phyloP scores from a whole-genome alignment of 1,140 invertebrate species.

The Monomorium pharaonis region DNA sequence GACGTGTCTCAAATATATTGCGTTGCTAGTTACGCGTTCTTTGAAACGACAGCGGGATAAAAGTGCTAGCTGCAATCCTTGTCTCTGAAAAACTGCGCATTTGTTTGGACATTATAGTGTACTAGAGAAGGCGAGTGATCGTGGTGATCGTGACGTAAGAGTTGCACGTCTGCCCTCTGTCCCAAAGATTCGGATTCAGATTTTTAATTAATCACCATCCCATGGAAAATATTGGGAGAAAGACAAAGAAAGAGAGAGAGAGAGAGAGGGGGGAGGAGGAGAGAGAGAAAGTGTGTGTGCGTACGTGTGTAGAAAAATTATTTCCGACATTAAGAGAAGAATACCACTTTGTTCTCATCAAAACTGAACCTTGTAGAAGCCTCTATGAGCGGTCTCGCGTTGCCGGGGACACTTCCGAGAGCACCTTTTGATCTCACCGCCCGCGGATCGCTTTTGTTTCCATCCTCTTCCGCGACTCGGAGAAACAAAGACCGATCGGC shows the following conservation, averaged over 20 bases:
- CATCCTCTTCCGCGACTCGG: conserved; percentile 45
- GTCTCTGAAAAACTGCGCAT: no score
- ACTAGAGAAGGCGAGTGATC: no score
- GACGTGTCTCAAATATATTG: conserved; percentile 18
- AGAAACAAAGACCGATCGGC: conserved; percentile 68
- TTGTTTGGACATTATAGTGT: background rate
- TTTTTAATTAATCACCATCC: no score
- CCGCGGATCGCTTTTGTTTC: conserved; percentile 50
- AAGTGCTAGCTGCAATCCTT: background rate
- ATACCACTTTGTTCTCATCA: background rate
- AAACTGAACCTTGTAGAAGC: background rate
- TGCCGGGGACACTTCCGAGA: conserved; percentile 39
- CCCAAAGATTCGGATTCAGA: no score
- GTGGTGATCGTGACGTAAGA: no score
- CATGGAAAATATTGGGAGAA: no score
- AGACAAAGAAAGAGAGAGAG: no score
- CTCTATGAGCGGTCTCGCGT: background rate
- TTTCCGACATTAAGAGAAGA: background rate
- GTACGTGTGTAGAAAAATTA: no score
- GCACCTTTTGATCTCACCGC: conserved; percentile 77
- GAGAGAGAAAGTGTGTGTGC: no score
- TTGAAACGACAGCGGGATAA: background rate
- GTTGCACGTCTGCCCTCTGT: no score
- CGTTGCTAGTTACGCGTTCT: background rate
- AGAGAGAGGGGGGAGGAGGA: no score